These are phyloP conservation scores for Meta bourneti DNA, from an alignment of 2,888 invertebrate genomes.

Conservation along the genomic window DNA sequence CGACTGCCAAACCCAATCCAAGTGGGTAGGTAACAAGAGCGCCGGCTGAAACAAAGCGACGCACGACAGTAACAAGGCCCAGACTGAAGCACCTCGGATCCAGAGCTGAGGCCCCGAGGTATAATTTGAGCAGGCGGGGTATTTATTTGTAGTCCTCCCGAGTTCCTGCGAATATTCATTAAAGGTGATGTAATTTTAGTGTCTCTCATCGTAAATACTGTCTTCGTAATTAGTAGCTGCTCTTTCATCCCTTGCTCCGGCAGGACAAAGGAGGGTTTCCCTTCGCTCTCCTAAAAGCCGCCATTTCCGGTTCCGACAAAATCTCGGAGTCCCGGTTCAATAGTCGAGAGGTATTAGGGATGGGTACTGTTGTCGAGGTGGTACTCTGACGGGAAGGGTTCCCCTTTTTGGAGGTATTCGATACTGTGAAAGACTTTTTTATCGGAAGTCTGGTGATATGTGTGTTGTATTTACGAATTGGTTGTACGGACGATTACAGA, in stretches of 20 bases:
- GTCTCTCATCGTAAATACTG: not conserved
- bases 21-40: not conserved
- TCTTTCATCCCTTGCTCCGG: not conserved
- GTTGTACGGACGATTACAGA: too few species aligned
- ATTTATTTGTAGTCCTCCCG: constrained; percentile 16
- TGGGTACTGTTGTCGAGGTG: not conserved
- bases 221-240: constrained; percentile 15
- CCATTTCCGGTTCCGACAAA: not conserved
- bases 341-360: not conserved
- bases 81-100: not conserved
- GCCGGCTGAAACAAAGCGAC: not conserved
- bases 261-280: not conserved
- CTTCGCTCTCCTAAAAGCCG: too few species aligned
- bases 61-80: not conserved
- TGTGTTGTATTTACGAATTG: too few species aligned
- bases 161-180: constrained; percentile 10
- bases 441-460: not conserved
- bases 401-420: too few species aligned
- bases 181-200: constrained; percentile 43
- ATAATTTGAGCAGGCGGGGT: not conserved
- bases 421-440: not conserved
- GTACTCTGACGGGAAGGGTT: not conserved
- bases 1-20: not conserved
- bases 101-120: not conserved
- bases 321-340: too few species aligned